These are phyloP conservation scores for Eupithecia centaureata DNA, from an alignment of 2,888 invertebrate genomes.

Conservation along the genomic window DNA sequence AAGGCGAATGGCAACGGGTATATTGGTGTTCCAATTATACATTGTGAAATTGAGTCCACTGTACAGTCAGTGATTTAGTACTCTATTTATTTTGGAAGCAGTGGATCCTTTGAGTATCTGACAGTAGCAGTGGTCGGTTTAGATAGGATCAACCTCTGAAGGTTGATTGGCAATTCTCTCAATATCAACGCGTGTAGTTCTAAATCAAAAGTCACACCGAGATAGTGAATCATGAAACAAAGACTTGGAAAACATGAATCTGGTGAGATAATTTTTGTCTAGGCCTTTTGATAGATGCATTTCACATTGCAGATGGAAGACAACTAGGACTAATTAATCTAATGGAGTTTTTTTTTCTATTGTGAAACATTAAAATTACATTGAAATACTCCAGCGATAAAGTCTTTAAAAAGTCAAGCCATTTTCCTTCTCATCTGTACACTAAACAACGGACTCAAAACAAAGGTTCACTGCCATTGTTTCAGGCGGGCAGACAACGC, in stretches of 20 bases:
- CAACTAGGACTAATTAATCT: neutral
- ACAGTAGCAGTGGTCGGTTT: neutral
- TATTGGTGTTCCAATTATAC: conserved; percentile 73
- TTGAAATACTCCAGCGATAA: neutral
- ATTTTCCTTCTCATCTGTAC: conserved; percentile 45
- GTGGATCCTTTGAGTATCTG: neutral
- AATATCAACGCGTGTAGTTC: neutral
- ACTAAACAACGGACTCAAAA: conserved; percentile 57
- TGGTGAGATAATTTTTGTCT: too few relatives aligned
- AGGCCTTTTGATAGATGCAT: neutral
- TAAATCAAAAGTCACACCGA: neutral
- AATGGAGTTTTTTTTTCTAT: neutral
- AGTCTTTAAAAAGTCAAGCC: conserved; percentile 10
- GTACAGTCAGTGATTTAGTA: conserved; percentile 40
- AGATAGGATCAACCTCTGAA: neutral
- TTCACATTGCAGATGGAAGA: neutral
- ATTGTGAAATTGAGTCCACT: conserved; percentile 67
- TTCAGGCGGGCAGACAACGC: conserved; percentile 62
- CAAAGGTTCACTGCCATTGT: conserved; percentile 70
- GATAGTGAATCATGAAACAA: neutral
- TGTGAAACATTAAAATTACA: neutral
- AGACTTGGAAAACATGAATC: neutral
- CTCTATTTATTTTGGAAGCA: conserved; percentile 8
- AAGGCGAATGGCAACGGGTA: conserved; percentile 63
- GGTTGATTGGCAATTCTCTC: neutral